A percentile compares a stretch with the other conserved stretches of the same genome.
Conservation (phyloP, 2,113 vertebrate genomes). For the Boulengeromyrus knoepffleri region DNA sequence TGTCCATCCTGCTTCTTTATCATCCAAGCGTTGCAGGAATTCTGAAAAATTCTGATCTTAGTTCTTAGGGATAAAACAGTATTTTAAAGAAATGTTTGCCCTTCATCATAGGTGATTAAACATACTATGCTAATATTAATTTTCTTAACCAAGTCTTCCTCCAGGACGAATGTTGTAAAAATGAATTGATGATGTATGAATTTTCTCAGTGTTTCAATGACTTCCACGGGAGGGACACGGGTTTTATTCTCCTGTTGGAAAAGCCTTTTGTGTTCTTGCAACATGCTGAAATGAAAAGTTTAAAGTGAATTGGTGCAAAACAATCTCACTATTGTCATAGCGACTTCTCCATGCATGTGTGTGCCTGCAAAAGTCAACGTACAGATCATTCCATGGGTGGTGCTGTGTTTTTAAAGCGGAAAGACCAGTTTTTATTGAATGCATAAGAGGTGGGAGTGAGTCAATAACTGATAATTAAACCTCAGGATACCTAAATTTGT, state of each 20-base stretch:
- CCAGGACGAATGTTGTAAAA: background rate
- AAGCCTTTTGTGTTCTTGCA: background rate
- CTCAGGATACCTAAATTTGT: background rate
- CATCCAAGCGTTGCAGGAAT: background rate
- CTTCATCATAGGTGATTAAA: background rate
- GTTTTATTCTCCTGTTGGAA: background rate
- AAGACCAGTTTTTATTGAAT: background rate
- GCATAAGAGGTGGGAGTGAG: background rate
- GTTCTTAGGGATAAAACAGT: background rate
- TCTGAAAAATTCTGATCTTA: background rate
- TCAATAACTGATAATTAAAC: background rate
- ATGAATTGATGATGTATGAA: background rate
- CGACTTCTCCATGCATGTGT: background rate
- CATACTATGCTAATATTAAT: background rate
- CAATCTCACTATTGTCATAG: background rate
- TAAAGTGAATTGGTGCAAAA: background rate
- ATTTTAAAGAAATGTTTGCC: background rate
- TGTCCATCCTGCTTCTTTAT: background rate
- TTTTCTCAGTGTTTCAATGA: background rate
- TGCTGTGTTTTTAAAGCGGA: background rate
- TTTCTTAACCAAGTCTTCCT: background rate
- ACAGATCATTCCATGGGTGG: background rate
- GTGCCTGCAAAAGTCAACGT: background rate
- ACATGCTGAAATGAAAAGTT: slow-evolving; percentile 9
- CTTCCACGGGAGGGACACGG: background rate